Conservation (phyloP, 2,797 vertebrate genomes). For the Galagoides demidoff region DNA sequence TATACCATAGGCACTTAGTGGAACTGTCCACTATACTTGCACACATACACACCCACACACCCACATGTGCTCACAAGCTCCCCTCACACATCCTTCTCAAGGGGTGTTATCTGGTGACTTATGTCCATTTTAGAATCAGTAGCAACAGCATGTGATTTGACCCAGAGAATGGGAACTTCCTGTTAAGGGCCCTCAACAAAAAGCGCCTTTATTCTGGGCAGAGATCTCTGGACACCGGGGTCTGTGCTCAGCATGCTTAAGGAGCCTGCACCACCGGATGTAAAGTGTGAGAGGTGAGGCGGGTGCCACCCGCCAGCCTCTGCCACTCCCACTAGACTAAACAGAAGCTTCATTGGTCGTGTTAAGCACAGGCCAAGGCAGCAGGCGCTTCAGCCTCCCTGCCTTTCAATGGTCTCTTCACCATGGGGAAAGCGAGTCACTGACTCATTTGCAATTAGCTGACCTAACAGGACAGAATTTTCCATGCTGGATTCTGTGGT, state of each 20-base stretch:
- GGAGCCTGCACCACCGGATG: slow-evolving; percentile 91
- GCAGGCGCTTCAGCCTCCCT: slow-evolving; percentile 92
- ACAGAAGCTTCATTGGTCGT: slow-evolving; percentile 90
- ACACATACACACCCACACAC: background rate
- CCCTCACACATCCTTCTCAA: background rate
- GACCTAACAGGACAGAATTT: slow-evolving; percentile 94
- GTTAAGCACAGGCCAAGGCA: slow-evolving; percentile 88
- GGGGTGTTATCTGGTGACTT: slow-evolving; percentile 71
- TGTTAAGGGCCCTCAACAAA: slow-evolving; percentile 91
- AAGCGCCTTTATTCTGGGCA: slow-evolving; percentile 89
- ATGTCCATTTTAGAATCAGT: slow-evolving; percentile 78
- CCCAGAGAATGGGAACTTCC: slow-evolving; percentile 93
- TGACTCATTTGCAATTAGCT: slow-evolving; percentile 94
- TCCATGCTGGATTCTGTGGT: slow-evolving; percentile 92
- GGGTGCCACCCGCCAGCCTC: slow-evolving; percentile 87
- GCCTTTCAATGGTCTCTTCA: slow-evolving; percentile 98
- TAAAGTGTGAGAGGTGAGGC: slow-evolving; percentile 93
- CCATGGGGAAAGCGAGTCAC: slow-evolving; percentile 92
- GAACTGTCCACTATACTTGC: background rate
- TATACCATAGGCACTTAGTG: slow-evolving; percentile 66
- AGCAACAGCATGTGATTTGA: slow-evolving; percentile 86
- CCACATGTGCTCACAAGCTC: background rate
- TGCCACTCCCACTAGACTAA: slow-evolving; percentile 87
- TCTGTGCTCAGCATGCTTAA: slow-evolving; percentile 87
- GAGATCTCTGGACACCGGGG: slow-evolving; percentile 90